These are phyloP conservation scores for Triplophysa bombifrons DNA, from an alignment of 2,797 vertebrate species.

Conservation along the genomic window DNA sequence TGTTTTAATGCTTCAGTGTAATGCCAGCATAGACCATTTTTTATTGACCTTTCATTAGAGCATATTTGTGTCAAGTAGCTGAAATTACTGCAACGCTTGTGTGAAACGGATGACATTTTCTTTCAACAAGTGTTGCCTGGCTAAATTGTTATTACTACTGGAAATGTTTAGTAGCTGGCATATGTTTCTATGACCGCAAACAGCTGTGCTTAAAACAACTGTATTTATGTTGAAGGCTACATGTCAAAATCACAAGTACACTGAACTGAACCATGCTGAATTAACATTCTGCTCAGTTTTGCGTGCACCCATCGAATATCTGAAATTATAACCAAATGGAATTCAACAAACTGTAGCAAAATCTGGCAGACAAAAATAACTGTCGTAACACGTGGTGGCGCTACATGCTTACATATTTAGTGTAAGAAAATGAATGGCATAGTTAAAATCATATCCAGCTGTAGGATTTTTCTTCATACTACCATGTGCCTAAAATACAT, in stretches of 20 bases:
- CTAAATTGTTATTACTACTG: conserved; percentile 24
- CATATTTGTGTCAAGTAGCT: conserved; percentile 13
- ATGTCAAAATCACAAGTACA: conserved; percentile 5
- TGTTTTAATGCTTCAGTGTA: no score
- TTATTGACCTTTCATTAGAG: conserved; percentile 17
- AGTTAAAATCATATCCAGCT: conserved; percentile 40
- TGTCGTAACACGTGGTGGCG: conserved; percentile 66
- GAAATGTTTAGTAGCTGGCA: conserved; percentile 17
- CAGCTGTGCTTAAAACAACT: conserved; percentile 11
- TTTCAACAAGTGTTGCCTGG: conserved; percentile 31
- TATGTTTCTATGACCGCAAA: neutral
- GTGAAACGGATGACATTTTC: conserved; percentile 14
- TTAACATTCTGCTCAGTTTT: neutral
- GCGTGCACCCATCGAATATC: neutral
- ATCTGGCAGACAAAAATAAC: neutral
- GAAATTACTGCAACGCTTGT: conserved; percentile 2
- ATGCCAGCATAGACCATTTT: neutral
- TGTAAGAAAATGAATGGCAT: conserved; percentile 2
- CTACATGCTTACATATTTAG: conserved; percentile 59
- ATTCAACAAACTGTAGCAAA: neutral
- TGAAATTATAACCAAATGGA: neutral
- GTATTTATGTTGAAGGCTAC: neutral
- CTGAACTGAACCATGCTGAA: neutral
- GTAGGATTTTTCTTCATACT: conserved; percentile 20
- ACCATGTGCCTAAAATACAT: conserved; percentile 30